These are phyloP conservation scores for Choreutis nemorana DNA, from an alignment of 2,888 invertebrate species.

Conservation along the genomic window DNA sequence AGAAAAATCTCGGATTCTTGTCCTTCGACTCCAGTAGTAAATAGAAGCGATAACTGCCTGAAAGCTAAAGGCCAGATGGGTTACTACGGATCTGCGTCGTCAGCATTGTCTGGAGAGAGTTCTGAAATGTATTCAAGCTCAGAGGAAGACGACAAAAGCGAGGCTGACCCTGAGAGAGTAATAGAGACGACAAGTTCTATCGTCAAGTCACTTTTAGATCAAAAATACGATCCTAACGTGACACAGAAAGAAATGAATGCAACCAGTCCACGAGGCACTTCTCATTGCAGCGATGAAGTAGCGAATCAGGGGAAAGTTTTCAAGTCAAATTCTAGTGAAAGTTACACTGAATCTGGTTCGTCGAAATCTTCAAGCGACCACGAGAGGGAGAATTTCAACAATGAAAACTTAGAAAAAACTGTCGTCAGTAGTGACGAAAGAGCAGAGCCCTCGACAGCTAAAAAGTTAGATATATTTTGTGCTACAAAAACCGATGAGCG, in stretches of 20 bases:
- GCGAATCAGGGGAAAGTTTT: no score
- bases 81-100: conserved; percentile 49
- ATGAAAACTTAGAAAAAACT: conserved; percentile 7
- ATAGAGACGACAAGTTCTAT: conserved; percentile 67
- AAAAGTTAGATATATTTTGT: conserved; percentile 33
- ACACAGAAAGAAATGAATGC: no score
- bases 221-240: conserved; percentile 35
- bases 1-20: conserved; percentile 53
- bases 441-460: conserved; percentile 16
- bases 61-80: conserved; percentile 39
- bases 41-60: conserved; percentile 39
- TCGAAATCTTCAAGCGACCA: conserved; percentile 3
- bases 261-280: no score
- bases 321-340: no score
- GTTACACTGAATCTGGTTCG: conserved; percentile 9
- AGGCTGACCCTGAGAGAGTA: conserved; percentile 45
- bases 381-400: conserved; percentile 5
- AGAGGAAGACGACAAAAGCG: conserved; percentile 56
- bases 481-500: conserved; percentile 24
- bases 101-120: conserved; percentile 50
- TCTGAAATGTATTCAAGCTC: conserved; percentile 50
- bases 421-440: conserved; percentile 7
- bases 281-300: no score
- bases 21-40: conserved; percentile 43
- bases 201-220: conserved; percentile 59